Base-by-base conservation (phyloP, 2,797 vertebrate genomes). In the Morus bassanus region DNA sequence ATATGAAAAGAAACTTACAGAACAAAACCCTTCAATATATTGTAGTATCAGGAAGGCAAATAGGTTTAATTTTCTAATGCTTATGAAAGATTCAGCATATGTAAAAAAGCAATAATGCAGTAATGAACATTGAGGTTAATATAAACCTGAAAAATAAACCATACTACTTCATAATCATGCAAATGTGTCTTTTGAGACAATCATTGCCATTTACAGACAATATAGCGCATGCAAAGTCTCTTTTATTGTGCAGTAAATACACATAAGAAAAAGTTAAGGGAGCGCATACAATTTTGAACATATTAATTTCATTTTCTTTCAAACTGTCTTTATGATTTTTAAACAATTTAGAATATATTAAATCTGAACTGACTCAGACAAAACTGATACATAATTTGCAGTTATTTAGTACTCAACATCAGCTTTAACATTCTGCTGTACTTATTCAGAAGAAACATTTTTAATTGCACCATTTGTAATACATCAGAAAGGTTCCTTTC, bases 181-280 rank as follows among this genome's bases (percentile, higher is more conserved):
- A 96, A 77, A 91, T 97, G 69, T 97, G 94, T 92, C 91, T 84
- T 96, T 56, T 91, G 92, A 95, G 79, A 96, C 95, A 96, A 97
- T 97, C 75, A 96, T 85, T 96, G 96, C 95, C 91, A 96, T 96
- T 96, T 96, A 96, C 94, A 97, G 94, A 97, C 92, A 94, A 86
- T 93, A 96, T 39, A 96, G 87, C 79, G 10, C 97, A 98, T 97
- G 98, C 97, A 96, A 96, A 97, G 81, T 95, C 59, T 91, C 87
- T 72, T 96, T 98, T 98, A 98, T 98, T 98, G 96, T 94, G 95
- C 65, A 97, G 91, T 97, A 97, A 95, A 92, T 95, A 97, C 90
- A 97, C 97, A 94, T 95, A 94, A 94, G 91, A 97, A 96, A 96
- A 96, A 95, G 72, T 96, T 91, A 95, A 95, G 75, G 81, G 86